phyloP scores from a whole-genome alignment of 2,113 vertebrate genomes.

The Melanostigma gelatinosum region DNA sequence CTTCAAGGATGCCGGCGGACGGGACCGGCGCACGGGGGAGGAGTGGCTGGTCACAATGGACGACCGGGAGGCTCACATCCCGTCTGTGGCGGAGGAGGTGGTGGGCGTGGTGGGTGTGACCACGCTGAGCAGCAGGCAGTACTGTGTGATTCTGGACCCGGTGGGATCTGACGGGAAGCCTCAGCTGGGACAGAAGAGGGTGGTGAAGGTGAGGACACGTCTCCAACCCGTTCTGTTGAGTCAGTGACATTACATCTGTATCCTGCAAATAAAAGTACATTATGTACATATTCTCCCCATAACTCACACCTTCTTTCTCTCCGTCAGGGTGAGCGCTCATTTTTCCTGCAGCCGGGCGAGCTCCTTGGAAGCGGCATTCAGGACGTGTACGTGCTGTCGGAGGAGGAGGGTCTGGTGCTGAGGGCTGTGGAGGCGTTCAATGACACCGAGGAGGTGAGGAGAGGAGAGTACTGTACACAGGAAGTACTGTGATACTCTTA shows the following conservation, averaged over 20 bases:
- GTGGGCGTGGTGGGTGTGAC: constrained; percentile 88
- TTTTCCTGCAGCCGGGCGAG: constrained; percentile 91
- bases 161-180: constrained; percentile 87
- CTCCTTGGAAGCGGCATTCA: constrained; percentile 87
- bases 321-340: constrained; percentile 89
- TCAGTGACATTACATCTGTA: too few relatives aligned
- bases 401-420: constrained; percentile 91
- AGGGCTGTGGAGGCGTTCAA: constrained; percentile 86
- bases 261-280: too few relatives aligned
- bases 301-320: neutral
- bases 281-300: neutral
- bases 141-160: constrained; percentile 90
- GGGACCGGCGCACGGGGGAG: constrained; percentile 86
- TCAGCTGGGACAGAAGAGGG: constrained; percentile 90
- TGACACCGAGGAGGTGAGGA: constrained; percentile 75
- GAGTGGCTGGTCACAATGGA: constrained; percentile 91
- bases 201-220: constrained; percentile 86
- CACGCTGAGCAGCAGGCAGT: constrained; percentile 87
- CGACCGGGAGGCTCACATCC: constrained; percentile 89
- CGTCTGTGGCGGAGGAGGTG: constrained; percentile 89
- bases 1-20: constrained; percentile 83
- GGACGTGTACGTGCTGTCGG: constrained; percentile 88
- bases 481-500: neutral
- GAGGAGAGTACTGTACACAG: neutral
- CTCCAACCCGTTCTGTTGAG: too few relatives aligned